Evolutionary conservation across 1,140 invertebrate species (phyloP), one percentile per base, ranked within the genome.

Genomic region (Littorina saxatilis): DNA sequence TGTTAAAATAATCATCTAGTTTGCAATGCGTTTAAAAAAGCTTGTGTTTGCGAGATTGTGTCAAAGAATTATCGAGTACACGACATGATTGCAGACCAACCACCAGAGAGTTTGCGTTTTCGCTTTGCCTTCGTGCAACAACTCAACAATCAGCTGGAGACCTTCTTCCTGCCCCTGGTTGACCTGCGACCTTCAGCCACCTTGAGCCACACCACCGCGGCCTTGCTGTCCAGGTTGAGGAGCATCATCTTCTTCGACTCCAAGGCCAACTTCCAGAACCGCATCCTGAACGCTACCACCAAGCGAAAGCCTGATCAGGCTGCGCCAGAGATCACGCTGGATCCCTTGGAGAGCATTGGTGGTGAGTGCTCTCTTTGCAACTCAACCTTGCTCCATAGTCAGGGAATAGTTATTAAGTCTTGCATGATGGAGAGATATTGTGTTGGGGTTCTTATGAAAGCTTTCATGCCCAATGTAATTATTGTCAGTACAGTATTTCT

Each of bases 41-140:
- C n/a, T n/a, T n/a, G n/a, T n/a, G n/a, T n/a, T n/a, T n/a, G n/a
- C n/a, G n/a, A n/a, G n/a, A n/a, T n/a, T n/a, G n/a, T n/a, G n/a
- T n/a, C n/a, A n/a, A n/a, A n/a, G n/a, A n/a, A n/a, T n/a, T n/a
- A n/a, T n/a, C n/a, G n/a, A n/a, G n/a, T n/a, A n/a, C n/a, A n/a
- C n/a, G n/a, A n/a, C n/a, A n/a, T 47, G 43, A 9, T 47, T 47
- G 43, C 84, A 92, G 91, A 88, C 68, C 79, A 90, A 13, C 91
- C 91, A 23, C 66, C 88, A 23, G 91, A 92, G 77, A 92, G 90
- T 82, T 83, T 92, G 9, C 85, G 91, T 0, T 84, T 92, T 29
- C 80, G 91, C 47, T 91, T 92, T 87, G 90, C 91, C n/a, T 82
- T 92, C 35, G 86, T 92, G 0, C 91, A 92, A 82, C 89, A 88